Evolutionary conservation across 2,797 vertebrate genomes (phyloP).

Genomic region (Centropyge bicolor): DNA sequence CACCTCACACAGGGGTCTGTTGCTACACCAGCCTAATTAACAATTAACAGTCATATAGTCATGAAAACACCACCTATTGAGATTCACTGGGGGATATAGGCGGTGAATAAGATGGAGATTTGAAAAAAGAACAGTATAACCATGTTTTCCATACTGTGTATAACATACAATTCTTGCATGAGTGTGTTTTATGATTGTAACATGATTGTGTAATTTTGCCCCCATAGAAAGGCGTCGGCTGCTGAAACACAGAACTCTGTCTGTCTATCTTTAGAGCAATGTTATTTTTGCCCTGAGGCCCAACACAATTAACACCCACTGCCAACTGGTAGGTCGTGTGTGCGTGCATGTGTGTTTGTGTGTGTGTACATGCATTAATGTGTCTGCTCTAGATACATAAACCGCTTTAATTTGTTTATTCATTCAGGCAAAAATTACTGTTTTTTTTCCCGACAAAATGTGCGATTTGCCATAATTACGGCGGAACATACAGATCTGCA

Average conservation of each 20-base stretch:
- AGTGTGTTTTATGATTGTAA: constrained; percentile 5
- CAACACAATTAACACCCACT: constrained; percentile 83
- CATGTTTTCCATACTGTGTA: background rate
- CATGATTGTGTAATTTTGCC: constrained; percentile 47
- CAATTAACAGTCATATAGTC: constrained; percentile 77
- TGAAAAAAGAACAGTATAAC: constrained; percentile 23
- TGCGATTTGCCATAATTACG: constrained; percentile 53
- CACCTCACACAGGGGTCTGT: constrained; percentile 74
- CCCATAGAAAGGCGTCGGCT: constrained; percentile 37
- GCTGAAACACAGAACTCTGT: constrained; percentile 52
- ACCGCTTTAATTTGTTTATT: constrained; percentile 61
- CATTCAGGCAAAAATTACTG: constrained; percentile 44
- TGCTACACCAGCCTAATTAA: constrained; percentile 79
- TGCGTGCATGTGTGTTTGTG: constrained; percentile 24
- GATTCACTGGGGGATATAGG: constrained; percentile 46
- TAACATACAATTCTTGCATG: background rate
- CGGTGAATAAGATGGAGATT: constrained; percentile 45
- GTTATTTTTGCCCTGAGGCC: constrained; percentile 80
- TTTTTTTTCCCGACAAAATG: constrained; percentile 50
- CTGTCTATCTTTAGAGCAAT: constrained; percentile 69
- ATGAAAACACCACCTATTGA: constrained; percentile 71
- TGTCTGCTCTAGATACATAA: constrained; percentile 62
- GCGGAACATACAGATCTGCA: constrained; percentile 30
- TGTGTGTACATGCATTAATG: constrained; percentile 33
- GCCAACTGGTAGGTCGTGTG: constrained; percentile 64